Evolutionary conservation across 1,140 invertebrate genomes (phyloP).

Genomic region (Meloidogyne hapla): DNA sequence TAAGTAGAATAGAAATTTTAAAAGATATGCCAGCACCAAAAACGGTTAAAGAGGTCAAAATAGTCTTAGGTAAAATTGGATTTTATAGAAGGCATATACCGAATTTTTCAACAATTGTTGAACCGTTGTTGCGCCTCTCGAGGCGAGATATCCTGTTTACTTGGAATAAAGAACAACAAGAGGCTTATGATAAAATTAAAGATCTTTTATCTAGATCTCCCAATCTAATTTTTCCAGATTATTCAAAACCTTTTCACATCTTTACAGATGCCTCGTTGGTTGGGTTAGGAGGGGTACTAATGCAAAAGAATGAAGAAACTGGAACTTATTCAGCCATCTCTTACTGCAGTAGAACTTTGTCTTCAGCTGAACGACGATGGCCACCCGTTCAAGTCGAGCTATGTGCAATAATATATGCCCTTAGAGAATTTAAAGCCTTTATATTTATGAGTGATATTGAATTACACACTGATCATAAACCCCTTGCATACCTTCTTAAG

Average conservation of each 20-base stretch:
- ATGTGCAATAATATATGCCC: neutral
- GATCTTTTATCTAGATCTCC: neutral
- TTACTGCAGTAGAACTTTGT: conserved; percentile 20
- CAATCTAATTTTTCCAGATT: conserved; percentile 17
- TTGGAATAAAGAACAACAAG: conserved; percentile 12
- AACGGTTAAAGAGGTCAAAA: conserved; percentile 18
- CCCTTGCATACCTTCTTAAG: conserved; percentile 8
- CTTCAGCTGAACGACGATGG: conserved; percentile 14
- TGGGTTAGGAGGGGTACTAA: conserved; percentile 5
- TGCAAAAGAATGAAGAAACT: conserved; percentile 13
- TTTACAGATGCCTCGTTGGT: conserved; percentile 13
- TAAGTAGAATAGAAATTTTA: conserved; percentile 3
- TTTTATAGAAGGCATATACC: conserved; percentile 19
- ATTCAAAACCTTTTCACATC: conserved; percentile 10
- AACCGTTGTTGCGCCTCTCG: neutral
- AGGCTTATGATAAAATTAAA: conserved; percentile 17
- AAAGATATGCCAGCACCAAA: neutral
- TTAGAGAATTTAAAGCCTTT: neutral
- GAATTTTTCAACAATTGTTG: conserved; percentile 19
- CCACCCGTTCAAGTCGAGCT: conserved; percentile 8
- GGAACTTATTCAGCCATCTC: conserved; percentile 17
- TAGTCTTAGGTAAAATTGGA: neutral
- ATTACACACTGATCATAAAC: conserved; percentile 28
- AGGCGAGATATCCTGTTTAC: neutral
- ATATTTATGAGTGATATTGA: conserved; percentile 15